Evolutionary conservation across 1,140 invertebrate genomes (phyloP).

Genomic region (Tetramorium simillimum): DNA sequence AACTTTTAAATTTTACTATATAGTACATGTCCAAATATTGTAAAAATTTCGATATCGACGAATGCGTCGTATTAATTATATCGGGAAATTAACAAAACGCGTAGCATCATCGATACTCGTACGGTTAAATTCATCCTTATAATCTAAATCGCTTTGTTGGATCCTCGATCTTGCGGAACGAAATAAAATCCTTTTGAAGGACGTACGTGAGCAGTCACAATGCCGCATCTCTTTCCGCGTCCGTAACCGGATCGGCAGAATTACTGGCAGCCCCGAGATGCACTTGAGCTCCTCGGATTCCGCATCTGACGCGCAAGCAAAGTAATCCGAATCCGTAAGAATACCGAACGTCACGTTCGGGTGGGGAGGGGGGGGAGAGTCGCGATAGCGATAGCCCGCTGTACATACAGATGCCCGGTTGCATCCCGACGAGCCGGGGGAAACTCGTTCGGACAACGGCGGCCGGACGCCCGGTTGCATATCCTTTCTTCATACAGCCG

Average conservation of each 20-base stretch:
- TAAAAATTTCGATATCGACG: neutral
- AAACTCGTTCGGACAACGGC: conserved; percentile 54
- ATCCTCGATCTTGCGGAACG: neutral
- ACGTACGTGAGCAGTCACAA: conserved; percentile 15
- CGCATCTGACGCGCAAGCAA: conserved; percentile 30
- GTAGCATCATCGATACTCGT: neutral
- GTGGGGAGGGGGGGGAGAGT: neutral
- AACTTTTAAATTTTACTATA: neutral
- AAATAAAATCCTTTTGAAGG: conserved; percentile 11
- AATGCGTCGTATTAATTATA: neutral
- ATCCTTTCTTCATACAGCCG: conserved; percentile 37
- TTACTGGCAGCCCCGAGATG: conserved; percentile 32
- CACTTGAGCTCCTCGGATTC: conserved; percentile 31
- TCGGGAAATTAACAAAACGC: neutral
- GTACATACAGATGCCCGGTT: conserved; percentile 12
- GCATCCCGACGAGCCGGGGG: conserved; percentile 39
- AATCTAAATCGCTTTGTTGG: neutral
- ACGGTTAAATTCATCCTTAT: neutral
- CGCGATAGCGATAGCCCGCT: neutral
- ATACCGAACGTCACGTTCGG: neutral
- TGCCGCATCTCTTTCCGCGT: neutral
- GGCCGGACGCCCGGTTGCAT: neutral
- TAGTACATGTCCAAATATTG: neutral
- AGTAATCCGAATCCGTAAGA: conserved; percentile 44
- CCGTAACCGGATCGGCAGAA: conserved; percentile 37